phyloP scores from a whole-genome alignment of 23 tunicate genomes.

The Trididemnum miniatum region DNA sequence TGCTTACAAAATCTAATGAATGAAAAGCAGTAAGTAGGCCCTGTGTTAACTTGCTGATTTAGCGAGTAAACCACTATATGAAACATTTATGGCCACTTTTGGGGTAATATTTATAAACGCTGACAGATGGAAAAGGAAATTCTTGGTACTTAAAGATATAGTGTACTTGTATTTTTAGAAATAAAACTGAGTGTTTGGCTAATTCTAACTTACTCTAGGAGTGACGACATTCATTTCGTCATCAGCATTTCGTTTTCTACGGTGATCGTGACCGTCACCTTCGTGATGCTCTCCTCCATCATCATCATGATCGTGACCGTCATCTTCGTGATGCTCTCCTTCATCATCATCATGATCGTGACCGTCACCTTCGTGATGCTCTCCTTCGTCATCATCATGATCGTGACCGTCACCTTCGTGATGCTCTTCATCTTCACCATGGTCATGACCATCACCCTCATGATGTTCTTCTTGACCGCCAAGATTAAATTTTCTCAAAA shows the following conservation, averaged over 20 bases:
- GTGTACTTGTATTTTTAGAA: too few relatives aligned
- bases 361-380: constrained; percentile 7
- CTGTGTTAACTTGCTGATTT: too few relatives aligned
- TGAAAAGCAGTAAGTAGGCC: too few relatives aligned
- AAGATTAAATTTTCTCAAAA: not conserved
- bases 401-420: constrained; percentile 32
- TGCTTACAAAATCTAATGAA: too few relatives aligned
- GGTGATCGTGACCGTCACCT: constrained; percentile 5
- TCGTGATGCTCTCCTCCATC: constrained; percentile 15
- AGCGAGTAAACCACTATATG: too few relatives aligned
- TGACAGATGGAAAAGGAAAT: too few relatives aligned
- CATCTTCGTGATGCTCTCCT: constrained; percentile 3
- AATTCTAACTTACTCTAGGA: not conserved
- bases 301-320: constrained; percentile 2
- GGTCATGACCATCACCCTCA: constrained; percentile 28
- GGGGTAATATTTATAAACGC: too few relatives aligned
- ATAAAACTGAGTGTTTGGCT: not conserved
- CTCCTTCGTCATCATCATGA: not conserved
- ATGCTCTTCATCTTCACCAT: not conserved
- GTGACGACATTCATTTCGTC: not conserved
- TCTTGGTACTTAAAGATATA: too few relatives aligned
- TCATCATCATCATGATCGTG: constrained; percentile 9
- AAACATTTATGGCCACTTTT: too few relatives aligned
- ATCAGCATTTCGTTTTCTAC: not conserved
- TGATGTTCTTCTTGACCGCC: constrained; percentile 4